Percentiles rank a stretch among this genome's conserved stretches.
Evolutionary conservation across 2,797 vertebrate genomes (phyloP).

Genomic region (Tokudaia tokunoshimensis): DNA sequence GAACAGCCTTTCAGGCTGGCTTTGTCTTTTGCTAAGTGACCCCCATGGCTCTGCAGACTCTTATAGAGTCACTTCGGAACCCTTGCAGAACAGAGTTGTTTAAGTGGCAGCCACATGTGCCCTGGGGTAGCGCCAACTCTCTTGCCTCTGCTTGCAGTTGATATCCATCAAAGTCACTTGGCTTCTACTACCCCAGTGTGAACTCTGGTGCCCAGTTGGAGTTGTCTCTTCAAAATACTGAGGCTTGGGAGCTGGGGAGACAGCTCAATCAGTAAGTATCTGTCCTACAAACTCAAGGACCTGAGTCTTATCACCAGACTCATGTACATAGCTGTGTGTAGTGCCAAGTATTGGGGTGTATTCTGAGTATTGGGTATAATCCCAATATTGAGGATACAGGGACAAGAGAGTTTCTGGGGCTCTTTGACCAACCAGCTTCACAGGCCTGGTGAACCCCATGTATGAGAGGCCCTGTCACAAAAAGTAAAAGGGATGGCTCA

Average conservation of each 20-base stretch:
- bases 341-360: neutral
- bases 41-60: neutral
- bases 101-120: rapidly evolving
- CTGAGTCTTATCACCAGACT: neutral
- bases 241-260: neutral
- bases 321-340: neutral
- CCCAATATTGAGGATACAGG: neutral
- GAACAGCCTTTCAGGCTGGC: neutral
- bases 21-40: constrained; percentile 2
- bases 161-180: neutral
- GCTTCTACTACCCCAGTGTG: neutral
- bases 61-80: neutral
- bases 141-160: neutral
- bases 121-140: neutral
- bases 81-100: neutral
- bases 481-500: neutral
- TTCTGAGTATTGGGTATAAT: neutral
- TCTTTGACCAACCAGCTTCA: neutral
- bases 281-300: neutral
- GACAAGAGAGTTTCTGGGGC: neutral
- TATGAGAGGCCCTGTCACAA: neutral
- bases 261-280: neutral
- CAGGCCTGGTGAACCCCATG: neutral
- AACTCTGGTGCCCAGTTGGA: neutral
- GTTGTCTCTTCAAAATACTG: neutral